These are phyloP conservation scores for Todus mexicanus DNA, from an alignment of 2,797 vertebrate species.

Conservation along the genomic window DNA sequence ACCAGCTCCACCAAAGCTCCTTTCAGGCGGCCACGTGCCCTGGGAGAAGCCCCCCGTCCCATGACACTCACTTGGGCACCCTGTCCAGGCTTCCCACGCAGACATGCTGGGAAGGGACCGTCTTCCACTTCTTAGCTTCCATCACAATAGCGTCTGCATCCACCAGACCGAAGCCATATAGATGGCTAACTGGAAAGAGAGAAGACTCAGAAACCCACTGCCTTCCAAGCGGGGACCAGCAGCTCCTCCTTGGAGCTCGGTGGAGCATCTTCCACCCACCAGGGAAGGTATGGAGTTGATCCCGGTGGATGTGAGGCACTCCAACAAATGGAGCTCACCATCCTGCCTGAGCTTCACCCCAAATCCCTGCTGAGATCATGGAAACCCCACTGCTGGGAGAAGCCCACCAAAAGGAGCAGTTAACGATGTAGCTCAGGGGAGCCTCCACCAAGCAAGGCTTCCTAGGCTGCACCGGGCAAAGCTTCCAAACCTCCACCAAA, in stretches of 20 bases:
- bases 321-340: neutral
- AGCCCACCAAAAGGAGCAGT: neutral
- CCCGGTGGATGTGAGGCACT: neutral
- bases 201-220: conserved; percentile 58
- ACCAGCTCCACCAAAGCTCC: neutral
- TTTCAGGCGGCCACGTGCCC: neutral
- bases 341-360: neutral
- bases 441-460: neutral
- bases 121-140: conserved; percentile 87
- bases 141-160: conserved; percentile 90
- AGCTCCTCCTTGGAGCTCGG: neutral
- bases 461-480: neutral
- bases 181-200: conserved; percentile 89
- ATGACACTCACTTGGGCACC: conserved; percentile 78
- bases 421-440: neutral
- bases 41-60: neutral
- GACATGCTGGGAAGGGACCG: conserved; percentile 83
- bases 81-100: conserved; percentile 79
- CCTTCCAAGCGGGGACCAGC: neutral
- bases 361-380: neutral
- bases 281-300: neutral
- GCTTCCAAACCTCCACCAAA: neutral
- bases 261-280: neutral
- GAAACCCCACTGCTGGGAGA: neutral
- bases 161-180: conserved; percentile 93